Base-by-base conservation (phyloP, 92 coral and sea anemone species). In the Heteractis magnifica region DNA sequence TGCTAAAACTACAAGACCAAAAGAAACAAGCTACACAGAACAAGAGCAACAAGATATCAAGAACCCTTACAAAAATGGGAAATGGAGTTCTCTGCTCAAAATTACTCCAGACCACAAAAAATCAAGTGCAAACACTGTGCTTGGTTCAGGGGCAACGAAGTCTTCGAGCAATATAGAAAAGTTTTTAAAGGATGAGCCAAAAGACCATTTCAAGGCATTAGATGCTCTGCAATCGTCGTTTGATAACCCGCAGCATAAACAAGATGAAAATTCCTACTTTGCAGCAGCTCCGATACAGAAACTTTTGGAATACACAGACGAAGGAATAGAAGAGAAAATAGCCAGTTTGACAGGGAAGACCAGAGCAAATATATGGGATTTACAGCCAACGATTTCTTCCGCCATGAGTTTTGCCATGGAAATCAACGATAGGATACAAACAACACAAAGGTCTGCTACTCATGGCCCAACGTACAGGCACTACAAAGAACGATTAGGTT, bases 321-420 rank as follows among this genome's bases (percentile, higher is more conserved):
- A 70, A 68, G 84, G 84, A 14, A 23, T 81, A 58, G 84, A 81
- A 53, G 55, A 70, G 49, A 81, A 81, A 52, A 81, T 81, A n/a
- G 77, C 51, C 0, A 81, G 84, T 59, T 23, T 81, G 15, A 81
- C 84, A 6, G 84, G 84, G 10, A 81, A 70, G 56, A 81, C 84
- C 26, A 70, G 84, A 70, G 84, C 20, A 20, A 51, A 68, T 49
- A 65, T 81, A 12, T 79, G 83, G 83, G 15, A 49, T 14, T 34
- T 49, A 10, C 52, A n/a, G n/a, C 84, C 84, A 1, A 81, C 84
- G 7, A 41, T 52, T 3, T 81, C 84, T 3, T 81, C 84, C 7
- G 77, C 84, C 44, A n/a, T 68, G 49, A 65, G 52, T 1, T 81
- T 50, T 19, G 76, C 51, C 4, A 51, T 19, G 52, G 84, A 81